These are phyloP conservation scores for Macaria liturata DNA, from an alignment of 2,888 invertebrate genomes.

Conservation along the genomic window DNA sequence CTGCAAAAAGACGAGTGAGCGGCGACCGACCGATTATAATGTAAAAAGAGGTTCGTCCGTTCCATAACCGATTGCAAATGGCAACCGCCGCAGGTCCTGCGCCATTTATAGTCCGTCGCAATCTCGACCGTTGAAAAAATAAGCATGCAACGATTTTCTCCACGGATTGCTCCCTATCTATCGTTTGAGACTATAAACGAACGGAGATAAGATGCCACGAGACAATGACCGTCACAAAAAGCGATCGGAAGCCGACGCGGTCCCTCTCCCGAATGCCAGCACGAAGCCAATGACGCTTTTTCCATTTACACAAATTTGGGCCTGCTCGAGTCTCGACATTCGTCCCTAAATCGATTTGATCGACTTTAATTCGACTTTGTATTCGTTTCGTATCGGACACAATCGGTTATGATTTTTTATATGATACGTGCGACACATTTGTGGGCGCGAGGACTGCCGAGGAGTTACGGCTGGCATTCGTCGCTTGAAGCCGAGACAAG, in stretches of 20 bases:
- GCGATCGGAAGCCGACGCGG: conserved; percentile 39
- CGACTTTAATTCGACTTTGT: conserved; percentile 17
- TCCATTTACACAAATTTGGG: conserved; percentile 35
- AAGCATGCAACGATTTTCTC: conserved; percentile 68
- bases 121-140: conserved; percentile 76
- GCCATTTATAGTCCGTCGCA: conserved; percentile 78
- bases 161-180: conserved; percentile 63
- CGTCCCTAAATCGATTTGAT: conserved; percentile 23
- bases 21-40: conserved; percentile 77
- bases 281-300: conserved; percentile 58
- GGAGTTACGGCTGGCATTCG: conserved; percentile 45
- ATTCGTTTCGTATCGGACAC: conserved; percentile 12
- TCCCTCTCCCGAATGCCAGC: conserved; percentile 62
- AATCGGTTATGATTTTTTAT: conserved; percentile 20
- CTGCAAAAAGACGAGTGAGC: conserved; percentile 67
- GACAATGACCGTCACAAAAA: conserved; percentile 49
- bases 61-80: conserved; percentile 83
- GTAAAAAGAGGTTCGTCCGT: conserved; percentile 79
- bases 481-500: conserved; percentile 50
- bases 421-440: conserved; percentile 21
- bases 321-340: conserved; percentile 25
- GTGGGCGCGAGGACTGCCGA: conserved; percentile 28
- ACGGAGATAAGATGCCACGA: conserved; percentile 53
- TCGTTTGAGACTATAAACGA: conserved; percentile 59
- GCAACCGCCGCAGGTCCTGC: conserved; percentile 74